Evolutionary conservation across 92 coral and sea anemone genomes (phyloP), one percentile per base, ranked within the genome.

Genomic region (Diadumene lineata): DNA sequence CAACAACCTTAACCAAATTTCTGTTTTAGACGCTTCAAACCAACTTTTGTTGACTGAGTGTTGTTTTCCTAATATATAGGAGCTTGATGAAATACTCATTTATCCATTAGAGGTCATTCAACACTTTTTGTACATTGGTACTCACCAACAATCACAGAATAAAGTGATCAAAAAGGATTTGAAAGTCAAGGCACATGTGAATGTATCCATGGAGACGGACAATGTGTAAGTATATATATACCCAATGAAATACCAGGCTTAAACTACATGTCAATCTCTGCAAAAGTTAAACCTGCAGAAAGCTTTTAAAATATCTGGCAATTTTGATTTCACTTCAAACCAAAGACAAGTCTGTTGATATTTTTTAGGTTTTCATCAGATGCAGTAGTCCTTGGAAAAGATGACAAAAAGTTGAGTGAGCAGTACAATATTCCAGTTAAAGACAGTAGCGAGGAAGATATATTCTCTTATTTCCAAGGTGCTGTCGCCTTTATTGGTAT

Each of bases 21-120:
- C n/a, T n/a, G n/a, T n/a, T n/a, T n/a, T n/a, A n/a, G n/a, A n/a
- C n/a, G n/a, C n/a, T n/a, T n/a, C n/a, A n/a, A n/a, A n/a, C n/a
- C n/a, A n/a, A n/a, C n/a, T 44, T 9, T 9, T 44, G 10, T 44
- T 9, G 51, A 8, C 51, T 44, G 51, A 44, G 9, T 9, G 10
- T 44, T 44, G 51, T 44, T 33, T 29, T n/a, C n/a, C 18, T 69
- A 64, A 28, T 66, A 43, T 27, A 19, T 46, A 94, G 98, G 98
- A 94, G 76, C 75, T 94, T 68, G 97, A 94, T 72, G 82, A 64
- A 13, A 83, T 92, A 31, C 15, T 57, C 3, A 88, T 90, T 16
- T 94, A 87, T 79, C 98, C 98, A 29, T 73, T 92, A 63, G 98
- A 94, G 69, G 90, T 94, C 32, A 85, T 94, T 66, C 94, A 90